phyloP scores from a whole-genome alignment of 2,113 vertebrate genomes.

The Ceyx melanurus region DNA sequence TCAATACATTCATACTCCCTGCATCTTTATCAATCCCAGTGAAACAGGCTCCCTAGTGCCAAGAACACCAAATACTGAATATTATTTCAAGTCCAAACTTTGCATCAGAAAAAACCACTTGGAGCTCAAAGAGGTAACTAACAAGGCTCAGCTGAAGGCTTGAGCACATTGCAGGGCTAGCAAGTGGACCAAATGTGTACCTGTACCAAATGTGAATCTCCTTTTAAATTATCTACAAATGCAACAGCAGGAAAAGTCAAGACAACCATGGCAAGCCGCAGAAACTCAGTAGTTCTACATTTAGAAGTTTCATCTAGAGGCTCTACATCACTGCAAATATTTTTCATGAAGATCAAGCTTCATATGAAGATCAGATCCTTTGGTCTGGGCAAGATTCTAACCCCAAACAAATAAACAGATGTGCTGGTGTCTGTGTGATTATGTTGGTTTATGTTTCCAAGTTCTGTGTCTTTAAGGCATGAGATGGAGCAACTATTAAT shows the following conservation, averaged over 20 bases:
- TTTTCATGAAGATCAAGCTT: background rate
- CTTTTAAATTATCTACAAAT: background rate
- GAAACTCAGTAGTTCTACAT: background rate
- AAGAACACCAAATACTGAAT: background rate
- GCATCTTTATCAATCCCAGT: constrained; percentile 10
- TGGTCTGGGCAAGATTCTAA: background rate
- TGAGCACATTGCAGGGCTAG: background rate
- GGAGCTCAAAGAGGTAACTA: background rate
- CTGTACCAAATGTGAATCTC: background rate
- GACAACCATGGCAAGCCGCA: background rate
- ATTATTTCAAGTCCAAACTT: background rate
- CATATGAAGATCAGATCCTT: background rate
- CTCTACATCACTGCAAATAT: background rate
- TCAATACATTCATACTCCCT: background rate
- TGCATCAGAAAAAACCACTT: background rate
- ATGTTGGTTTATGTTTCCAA: background rate
- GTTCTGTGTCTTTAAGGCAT: background rate
- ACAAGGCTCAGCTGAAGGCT: background rate
- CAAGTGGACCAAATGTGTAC: background rate
- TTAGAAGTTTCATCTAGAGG: background rate
- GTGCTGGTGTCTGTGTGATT: background rate
- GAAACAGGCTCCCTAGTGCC: background rate
- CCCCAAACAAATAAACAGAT: background rate
- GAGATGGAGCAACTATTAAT: background rate
- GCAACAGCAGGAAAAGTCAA: background rate